Base-by-base conservation (phyloP, 2,888 invertebrate genomes). In the Halictus ligatus region DNA sequence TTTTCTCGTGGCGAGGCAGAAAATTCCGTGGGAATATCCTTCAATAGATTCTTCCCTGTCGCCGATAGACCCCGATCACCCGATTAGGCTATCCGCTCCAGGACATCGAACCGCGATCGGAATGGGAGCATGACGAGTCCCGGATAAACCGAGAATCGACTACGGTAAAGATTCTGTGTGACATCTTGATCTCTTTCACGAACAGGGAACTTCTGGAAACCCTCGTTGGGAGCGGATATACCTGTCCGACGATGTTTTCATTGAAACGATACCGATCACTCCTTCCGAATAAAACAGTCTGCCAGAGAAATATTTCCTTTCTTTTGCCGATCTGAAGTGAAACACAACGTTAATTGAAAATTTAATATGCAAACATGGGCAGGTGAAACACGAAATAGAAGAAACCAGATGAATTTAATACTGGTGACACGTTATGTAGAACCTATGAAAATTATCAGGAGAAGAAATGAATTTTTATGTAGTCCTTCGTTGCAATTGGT, bases 51-150 rank as follows among this genome's bases (percentile, higher is more conserved):
- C 25, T 40, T 72, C 40, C 8, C 60, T 35, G 40, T 73, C 40
- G 35, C 29, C 48, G 48, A 48, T 54, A 35, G 50, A 73, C 73
- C 50, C n/a, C n/a, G 29, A 64, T 48, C 29, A 60, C 29, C 21
- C 73, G 80, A 80, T 46, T 40, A 50, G 21, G 54, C 25, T 50
- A 75, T 86, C 81, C 78, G 67, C 46, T 78, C 75, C 75, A 76
- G 43, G 78, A 78, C 80, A 80, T 84, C 80, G 86, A 80, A 83
- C 85, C 40, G 50, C 40, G 79, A 77, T 48, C 43, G 64, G 74
- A 86, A 83, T 79, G 73, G 21, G 81, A 86, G 84, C 84, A 69
- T 87, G 83, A 81, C 89, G 73, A 79, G 64, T 78, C 73, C 71
- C 69, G 18, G 73, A 82, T 85, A 80, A 83, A 83, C 69, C 75